Base-by-base conservation (phyloP, 2,113 vertebrate species). In the Oxyura jamaicensis region DNA sequence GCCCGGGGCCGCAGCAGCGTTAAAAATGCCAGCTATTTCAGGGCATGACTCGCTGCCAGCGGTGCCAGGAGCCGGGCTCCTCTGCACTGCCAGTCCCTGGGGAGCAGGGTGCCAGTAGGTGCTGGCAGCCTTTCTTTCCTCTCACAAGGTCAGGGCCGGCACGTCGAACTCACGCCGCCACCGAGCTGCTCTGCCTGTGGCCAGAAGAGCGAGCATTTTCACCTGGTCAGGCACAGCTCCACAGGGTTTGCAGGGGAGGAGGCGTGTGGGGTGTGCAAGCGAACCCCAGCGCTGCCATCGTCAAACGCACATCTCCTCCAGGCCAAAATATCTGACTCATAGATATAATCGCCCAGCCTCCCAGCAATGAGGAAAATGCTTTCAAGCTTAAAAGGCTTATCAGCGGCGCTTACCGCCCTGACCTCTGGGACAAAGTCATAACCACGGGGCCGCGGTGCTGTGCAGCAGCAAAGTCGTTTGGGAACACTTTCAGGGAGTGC, bases 121-220 rank as follows among this genome's bases (percentile, higher is more conserved):
- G 22, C 22, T 60, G 22, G 83, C 69, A 86, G 55, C 44, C 59
- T 67, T 75, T 80, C 76, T 74, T 10, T 8, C 20, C 0, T 8
- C 56, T 69, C 80, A 55, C 77, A 82, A 72, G 90, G 81, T 86
- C 83, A 67, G 36, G 86, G 75, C 41, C 31, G 18, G 72, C 78
- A 77, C 1, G 3, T 23, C 42, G 11, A 60, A 42, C 39, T 62
- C 50, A 36, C 0, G 4, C n/a, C 35, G 50, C 8, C 44, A 22
- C 3, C 0, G 1, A 20, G 58, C n/a, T 0, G 2, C 83, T 89
- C 62, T 84, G 91, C 91, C 83, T 66, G 48, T 58, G 53, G 29
- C 88, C 19, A 69, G 81, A 75, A 31, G 83, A 90, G 73, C 22
- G 88, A 69, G 74, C 50, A 87, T 92, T 87, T 88, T 86, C 78